A percentile compares a stretch with the other conserved stretches of the same genome.
Conservation (phyloP, 2,113 vertebrate genomes). For the Takifugu bimaculatus region DNA sequence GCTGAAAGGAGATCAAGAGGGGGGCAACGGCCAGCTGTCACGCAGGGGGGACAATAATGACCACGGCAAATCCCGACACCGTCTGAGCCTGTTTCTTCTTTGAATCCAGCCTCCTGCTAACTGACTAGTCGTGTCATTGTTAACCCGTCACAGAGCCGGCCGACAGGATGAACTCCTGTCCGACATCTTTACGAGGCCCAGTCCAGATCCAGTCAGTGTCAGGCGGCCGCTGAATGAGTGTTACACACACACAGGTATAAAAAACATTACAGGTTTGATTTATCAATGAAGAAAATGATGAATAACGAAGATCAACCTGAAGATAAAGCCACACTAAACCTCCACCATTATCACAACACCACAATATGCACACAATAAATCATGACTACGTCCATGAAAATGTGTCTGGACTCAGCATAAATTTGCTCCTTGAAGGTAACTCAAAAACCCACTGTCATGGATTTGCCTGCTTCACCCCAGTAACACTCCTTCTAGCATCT, state of each 20-base stretch:
- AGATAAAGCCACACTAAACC: too few relatives aligned
- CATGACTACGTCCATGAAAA: neutral
- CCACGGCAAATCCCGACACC: constrained; percentile 51
- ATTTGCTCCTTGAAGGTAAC: neutral
- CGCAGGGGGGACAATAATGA: constrained; percentile 56
- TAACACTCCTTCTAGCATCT: constrained; percentile 12
- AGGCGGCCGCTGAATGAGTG: too few relatives aligned
- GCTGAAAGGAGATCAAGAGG: constrained; percentile 47
- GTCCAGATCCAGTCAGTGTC: too few relatives aligned
- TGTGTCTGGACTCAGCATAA: neutral
- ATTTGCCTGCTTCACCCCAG: neutral
- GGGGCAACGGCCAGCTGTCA: constrained; percentile 65
- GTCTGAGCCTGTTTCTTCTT: constrained; percentile 47
- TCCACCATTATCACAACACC: too few relatives aligned
- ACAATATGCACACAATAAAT: neutral
- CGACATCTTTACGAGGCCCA: too few relatives aligned
- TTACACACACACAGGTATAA: too few relatives aligned
- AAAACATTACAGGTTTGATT: too few relatives aligned
- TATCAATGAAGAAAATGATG: too few relatives aligned
- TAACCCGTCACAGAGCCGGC: constrained; percentile 57
- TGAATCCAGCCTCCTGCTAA: constrained; percentile 63
- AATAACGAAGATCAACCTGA: too few relatives aligned
- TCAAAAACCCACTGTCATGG: neutral
- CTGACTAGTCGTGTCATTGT: constrained; percentile 65
- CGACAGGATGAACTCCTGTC: constrained; percentile 48